Conservation (phyloP, 1,140 invertebrate species). For the Zaprionus davidi region DNA sequence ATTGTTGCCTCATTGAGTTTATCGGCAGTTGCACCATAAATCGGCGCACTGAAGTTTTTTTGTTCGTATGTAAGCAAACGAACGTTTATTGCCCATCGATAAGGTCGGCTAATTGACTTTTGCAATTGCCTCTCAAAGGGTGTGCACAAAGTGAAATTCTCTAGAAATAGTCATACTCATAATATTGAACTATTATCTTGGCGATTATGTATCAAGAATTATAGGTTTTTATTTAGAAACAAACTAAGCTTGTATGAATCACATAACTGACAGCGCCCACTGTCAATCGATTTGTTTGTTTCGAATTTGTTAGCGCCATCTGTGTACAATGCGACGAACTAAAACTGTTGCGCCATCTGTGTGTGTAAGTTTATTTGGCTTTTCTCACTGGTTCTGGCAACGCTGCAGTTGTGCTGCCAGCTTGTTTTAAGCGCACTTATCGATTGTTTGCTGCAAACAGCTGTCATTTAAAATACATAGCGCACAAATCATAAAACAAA, state of each 20-base stretch:
- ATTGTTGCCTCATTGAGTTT: background rate
- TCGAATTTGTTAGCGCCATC: background rate
- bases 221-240: background rate
- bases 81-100: conserved; percentile 19
- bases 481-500: background rate
- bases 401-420: background rate
- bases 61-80: conserved; percentile 8
- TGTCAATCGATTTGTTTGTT: background rate
- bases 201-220: background rate
- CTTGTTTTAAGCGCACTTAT: background rate
- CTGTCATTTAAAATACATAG: background rate
- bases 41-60: background rate
- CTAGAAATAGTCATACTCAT: background rate
- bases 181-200: background rate
- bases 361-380: background rate
- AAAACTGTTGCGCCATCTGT: background rate
- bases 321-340: background rate
- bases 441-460: background rate
- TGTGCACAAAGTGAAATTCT: background rate
- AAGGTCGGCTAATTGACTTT: conserved; percentile 14
- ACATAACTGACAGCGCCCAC: background rate
- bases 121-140: background rate
- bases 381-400: background rate
- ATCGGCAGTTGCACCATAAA: conserved; percentile 13
- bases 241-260: background rate